Conservation (phyloP, 2,888 invertebrate species). For the Chrysolina haemoptera region DNA sequence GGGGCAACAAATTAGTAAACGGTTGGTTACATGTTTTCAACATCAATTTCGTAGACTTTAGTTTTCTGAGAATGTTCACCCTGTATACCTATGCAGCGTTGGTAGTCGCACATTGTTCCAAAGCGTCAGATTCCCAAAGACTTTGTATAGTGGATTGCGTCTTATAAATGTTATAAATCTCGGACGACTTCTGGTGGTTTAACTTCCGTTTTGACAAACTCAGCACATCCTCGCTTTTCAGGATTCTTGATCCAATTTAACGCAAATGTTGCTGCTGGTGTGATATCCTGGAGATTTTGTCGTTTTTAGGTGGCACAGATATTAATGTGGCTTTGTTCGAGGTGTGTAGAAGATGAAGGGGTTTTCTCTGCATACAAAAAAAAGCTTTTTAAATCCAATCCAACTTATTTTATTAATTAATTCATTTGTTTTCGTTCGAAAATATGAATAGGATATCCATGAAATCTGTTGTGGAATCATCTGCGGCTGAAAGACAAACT, state of each 20-base stretch:
- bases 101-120: slow-evolving; percentile 66
- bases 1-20: too few species aligned
- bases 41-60: too few species aligned
- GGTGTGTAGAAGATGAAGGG: not conserved
- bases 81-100: slow-evolving; percentile 66
- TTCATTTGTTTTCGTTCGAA: too few species aligned
- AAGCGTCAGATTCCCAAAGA: slow-evolving; percentile 63
- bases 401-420: too few species aligned
- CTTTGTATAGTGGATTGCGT: slow-evolving; percentile 69
- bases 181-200: slow-evolving; percentile 62
- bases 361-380: not conserved
- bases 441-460: too few species aligned
- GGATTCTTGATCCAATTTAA: slow-evolving; percentile 66
- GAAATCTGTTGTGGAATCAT: too few species aligned
- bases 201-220: slow-evolving; percentile 68
- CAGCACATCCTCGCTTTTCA: slow-evolving; percentile 64
- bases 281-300: slow-evolving; percentile 27
- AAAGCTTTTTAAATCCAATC: not conserved
- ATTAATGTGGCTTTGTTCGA: slow-evolving; percentile 11
- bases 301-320: slow-evolving; percentile 20
- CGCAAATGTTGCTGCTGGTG: slow-evolving; percentile 48
- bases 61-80: slow-evolving; percentile 41
- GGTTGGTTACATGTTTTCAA: too few species aligned
- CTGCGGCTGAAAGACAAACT: too few species aligned
- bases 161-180: slow-evolving; percentile 69